Percentiles rank a stretch among this genome's conserved stretches.
phyloP scores from a whole-genome alignment of 2,797 vertebrate genomes.

The Psittacula echo region DNA sequence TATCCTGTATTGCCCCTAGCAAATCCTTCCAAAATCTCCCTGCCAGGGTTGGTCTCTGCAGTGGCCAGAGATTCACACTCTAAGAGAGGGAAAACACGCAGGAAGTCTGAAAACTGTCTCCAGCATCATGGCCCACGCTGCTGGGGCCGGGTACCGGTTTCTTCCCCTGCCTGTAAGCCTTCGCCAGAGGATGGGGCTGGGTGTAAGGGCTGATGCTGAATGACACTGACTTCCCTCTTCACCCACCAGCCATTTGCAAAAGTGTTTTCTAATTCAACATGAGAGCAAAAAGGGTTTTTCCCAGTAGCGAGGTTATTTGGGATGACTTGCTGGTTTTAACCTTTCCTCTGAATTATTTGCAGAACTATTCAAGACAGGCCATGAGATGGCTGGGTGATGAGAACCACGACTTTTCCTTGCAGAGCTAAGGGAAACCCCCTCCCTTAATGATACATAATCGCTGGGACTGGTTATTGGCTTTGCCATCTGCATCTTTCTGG shows the following conservation, averaged over 20 bases:
- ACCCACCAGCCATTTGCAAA: not conserved
- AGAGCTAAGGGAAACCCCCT: fast-evolving
- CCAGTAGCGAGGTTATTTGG: not conserved
- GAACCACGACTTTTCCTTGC: fast-evolving
- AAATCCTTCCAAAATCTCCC: not conserved
- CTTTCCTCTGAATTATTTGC: not conserved
- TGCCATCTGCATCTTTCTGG: fast-evolving
- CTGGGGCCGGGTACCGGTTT: fast-evolving
- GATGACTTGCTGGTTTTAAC: not conserved
- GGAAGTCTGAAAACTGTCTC: not conserved
- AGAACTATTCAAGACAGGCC: not conserved
- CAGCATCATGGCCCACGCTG: fast-evolving
- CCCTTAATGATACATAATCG: fast-evolving
- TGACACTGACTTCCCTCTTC: fast-evolving
- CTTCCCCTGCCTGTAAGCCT: not conserved
- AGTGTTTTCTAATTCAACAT: fast-evolving
- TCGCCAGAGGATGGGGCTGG: fast-evolving
- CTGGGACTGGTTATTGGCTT: not conserved
- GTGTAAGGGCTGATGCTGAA: not conserved
- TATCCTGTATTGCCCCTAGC: not conserved
- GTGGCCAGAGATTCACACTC: not conserved
- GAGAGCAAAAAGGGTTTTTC: not conserved
- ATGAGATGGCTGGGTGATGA: fast-evolving
- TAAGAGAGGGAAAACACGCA: not conserved
- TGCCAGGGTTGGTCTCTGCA: not conserved